These are phyloP conservation scores for Leptoteleia sp. DNA, from an alignment of 1,140 invertebrate genomes.

Conservation along the genomic window DNA sequence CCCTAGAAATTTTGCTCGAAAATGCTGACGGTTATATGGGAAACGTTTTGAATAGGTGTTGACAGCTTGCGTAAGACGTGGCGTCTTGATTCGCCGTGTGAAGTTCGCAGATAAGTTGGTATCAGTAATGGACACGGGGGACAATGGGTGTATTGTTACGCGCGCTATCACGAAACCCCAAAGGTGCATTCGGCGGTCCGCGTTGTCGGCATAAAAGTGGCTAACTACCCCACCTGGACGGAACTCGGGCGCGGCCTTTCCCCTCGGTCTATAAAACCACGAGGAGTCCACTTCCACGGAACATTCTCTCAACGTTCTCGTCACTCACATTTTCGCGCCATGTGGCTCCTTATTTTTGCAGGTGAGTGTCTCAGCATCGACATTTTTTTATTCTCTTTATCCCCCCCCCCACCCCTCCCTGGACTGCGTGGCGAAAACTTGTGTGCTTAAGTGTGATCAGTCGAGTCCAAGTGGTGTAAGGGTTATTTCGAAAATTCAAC, in stretches of 20 bases:
- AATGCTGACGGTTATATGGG: conserved; percentile 1
- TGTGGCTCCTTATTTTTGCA: conserved; percentile 79
- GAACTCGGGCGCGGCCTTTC: conserved; percentile 77
- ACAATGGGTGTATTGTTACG: conserved; percentile 58
- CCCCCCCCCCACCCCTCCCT: too few relatives aligned
- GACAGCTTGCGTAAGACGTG: conserved; percentile 38
- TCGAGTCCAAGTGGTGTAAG: too few relatives aligned
- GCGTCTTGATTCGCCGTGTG: conserved; percentile 19
- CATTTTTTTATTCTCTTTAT: conserved; percentile 1
- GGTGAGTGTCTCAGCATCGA: conserved; percentile 71
- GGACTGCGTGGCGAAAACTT: too few relatives aligned
- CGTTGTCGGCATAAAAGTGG: conserved; percentile 69
- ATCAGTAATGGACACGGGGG: conserved; percentile 13
- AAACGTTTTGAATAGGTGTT: conserved; percentile 24
- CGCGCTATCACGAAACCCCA: conserved; percentile 38
- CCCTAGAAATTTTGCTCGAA: too few relatives aligned
- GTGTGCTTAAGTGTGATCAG: too few relatives aligned
- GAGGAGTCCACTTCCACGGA: conserved; percentile 72
- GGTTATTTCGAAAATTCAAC: too few relatives aligned
- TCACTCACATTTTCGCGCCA: conserved; percentile 77
- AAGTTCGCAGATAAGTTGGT: conserved; percentile 36
- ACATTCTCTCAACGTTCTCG: conserved; percentile 76
- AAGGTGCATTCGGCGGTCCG: conserved; percentile 60
- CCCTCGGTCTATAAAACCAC: conserved; percentile 79
- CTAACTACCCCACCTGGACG: conserved; percentile 74